Percentiles rank a stretch among this genome's conserved stretches.
These are phyloP conservation scores for Corythaixoides concolor DNA, from an alignment of 2,113 vertebrate species.

Conservation along the genomic window DNA sequence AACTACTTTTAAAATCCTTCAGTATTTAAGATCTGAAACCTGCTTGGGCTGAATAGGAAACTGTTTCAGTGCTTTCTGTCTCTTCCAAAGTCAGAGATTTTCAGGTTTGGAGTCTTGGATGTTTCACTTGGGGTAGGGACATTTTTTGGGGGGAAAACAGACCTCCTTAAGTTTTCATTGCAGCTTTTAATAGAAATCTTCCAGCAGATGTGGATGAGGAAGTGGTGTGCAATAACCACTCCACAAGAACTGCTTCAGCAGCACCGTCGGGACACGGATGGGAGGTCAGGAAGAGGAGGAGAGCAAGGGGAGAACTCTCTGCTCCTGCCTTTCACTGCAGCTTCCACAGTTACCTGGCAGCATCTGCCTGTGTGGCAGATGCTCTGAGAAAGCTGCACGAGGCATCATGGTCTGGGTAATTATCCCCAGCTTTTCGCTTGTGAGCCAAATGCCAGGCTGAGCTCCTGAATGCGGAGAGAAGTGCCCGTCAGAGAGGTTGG, in stretches of 20 bases:
- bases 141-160: background rate
- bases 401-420: background rate
- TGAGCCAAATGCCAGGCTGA: background rate
- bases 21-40: background rate
- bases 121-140: background rate
- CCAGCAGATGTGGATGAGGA: background rate
- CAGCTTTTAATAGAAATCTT: background rate
- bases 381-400: background rate
- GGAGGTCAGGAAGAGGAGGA: background rate
- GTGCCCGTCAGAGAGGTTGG: background rate
- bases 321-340: background rate
- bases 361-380: background rate
- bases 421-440: background rate
- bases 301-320: background rate
- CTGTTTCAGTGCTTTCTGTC: background rate
- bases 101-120: background rate
- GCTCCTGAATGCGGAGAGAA: background rate
- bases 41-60: background rate
- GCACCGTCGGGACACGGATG: fast-evolving
- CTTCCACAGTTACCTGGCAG: background rate
- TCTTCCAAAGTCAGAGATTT: background rate
- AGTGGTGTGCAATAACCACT: background rate
- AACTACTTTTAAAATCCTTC: background rate
- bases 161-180: background rate
- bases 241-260: background rate